Evolutionary conservation across 2,888 invertebrate genomes (phyloP).

Genomic region (Enchytraeus crypticus): DNA sequence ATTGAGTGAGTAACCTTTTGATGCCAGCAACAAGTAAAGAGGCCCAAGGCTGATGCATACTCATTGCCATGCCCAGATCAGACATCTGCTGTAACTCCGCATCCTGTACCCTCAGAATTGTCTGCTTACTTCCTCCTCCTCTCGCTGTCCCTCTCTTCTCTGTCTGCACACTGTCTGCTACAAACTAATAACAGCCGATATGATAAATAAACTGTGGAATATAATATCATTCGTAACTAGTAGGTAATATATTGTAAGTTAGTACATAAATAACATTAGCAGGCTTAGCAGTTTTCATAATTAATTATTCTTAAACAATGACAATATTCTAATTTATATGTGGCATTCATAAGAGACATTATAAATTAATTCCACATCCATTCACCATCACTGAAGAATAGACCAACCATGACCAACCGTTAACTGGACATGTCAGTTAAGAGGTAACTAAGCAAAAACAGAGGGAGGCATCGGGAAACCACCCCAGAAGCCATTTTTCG

Average conservation of each 20-base stretch:
- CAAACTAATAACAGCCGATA: neutral
- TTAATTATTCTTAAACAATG: no score
- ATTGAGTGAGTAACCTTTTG: slow-evolving; percentile 65
- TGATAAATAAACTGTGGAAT: neutral
- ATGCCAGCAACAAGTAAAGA: slow-evolving; percentile 83
- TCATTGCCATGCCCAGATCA: slow-evolving; percentile 77
- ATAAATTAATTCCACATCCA: no score
- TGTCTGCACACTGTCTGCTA: neutral
- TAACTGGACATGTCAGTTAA: no score
- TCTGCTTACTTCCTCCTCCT: neutral
- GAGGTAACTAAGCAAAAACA: no score
- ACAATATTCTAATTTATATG: no score
- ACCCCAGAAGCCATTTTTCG: no score
- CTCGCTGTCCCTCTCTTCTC: neutral
- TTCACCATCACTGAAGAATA: no score
- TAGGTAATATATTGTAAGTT: neutral
- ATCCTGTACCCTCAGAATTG: slow-evolving; percentile 57
- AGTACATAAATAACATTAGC: slow-evolving; percentile 30
- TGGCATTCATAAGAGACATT: no score
- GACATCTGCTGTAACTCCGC: slow-evolving; percentile 69
- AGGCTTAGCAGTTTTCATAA: slow-evolving; percentile 26
- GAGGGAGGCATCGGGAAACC: no score
- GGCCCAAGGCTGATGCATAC: slow-evolving; percentile 94
- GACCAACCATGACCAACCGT: no score
- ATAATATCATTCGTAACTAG: neutral